Conservation (phyloP, 2,888 invertebrate genomes). For the Nomada flava region DNA sequence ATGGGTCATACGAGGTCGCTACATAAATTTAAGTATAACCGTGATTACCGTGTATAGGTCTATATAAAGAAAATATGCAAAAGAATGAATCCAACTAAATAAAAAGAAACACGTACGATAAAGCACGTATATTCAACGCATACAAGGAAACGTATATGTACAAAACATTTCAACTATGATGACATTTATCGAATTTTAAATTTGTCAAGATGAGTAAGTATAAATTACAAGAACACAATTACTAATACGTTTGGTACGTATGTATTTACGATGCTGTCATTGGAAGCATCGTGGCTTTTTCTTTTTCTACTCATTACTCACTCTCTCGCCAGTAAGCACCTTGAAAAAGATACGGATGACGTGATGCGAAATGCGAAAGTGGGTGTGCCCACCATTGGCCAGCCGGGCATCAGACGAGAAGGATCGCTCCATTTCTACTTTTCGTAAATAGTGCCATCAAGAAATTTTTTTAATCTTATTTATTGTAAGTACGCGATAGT, state of each 20-base stretch:
- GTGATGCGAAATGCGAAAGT: constrained; percentile 70
- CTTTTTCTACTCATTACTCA: constrained; percentile 47
- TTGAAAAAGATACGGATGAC: constrained; percentile 57
- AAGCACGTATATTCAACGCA: background rate
- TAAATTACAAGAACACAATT: background rate
- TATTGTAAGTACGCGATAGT: constrained; percentile 22
- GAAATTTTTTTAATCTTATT: background rate
- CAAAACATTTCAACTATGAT: background rate
- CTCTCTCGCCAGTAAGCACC: constrained; percentile 38
- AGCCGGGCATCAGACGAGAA: constrained; percentile 54
- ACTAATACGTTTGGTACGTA: background rate
- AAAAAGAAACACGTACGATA: background rate
- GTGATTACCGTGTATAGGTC: background rate
- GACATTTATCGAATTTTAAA: constrained; percentile 17
- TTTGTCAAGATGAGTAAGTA: constrained; percentile 21
- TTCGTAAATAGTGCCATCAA: background rate
- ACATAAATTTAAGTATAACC: background rate
- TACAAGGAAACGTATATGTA: background rate
- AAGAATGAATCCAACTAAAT: background rate
- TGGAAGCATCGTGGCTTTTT: constrained; percentile 18
- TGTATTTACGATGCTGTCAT: constrained; percentile 21
- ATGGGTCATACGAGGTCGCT: background rate
- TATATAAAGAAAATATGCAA: background rate
- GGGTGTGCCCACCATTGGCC: constrained; percentile 73
- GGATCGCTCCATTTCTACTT: constrained; percentile 25